Evolutionary conservation across 2,888 invertebrate species (phyloP).

Genomic region (Isoperla grammatica): DNA sequence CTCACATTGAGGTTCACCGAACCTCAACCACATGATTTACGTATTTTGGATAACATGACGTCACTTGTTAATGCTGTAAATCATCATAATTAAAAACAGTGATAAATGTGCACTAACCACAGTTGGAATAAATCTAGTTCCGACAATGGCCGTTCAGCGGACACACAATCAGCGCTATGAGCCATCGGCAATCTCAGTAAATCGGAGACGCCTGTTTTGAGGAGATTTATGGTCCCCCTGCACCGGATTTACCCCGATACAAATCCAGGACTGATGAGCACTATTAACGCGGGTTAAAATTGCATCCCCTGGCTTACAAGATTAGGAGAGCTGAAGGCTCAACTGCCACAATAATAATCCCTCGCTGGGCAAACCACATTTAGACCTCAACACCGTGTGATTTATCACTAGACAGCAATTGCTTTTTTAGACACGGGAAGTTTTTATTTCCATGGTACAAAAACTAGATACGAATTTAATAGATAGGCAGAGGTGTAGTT

Average conservation of each 20-base stretch:
- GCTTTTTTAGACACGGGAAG: neutral
- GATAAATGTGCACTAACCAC: too few species aligned
- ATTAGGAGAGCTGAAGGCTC: slow-evolving; percentile 9
- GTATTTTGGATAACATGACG: too few species aligned
- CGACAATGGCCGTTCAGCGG: too few species aligned
- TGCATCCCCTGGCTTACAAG: slow-evolving; percentile 12
- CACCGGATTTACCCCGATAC: slow-evolving; percentile 16
- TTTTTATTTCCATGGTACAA: neutral
- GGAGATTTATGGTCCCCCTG: slow-evolving; percentile 9
- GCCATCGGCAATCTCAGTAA: too few species aligned
- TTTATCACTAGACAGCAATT: neutral
- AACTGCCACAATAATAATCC: slow-evolving; percentile 19
- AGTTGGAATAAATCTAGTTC: too few species aligned
- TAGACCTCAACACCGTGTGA: slow-evolving; percentile 5
- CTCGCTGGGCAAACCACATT: slow-evolving; percentile 1
- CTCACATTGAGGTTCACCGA: too few species aligned
- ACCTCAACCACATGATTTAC: too few species aligned
- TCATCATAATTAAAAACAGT: too few species aligned
- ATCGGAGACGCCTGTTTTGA: neutral
- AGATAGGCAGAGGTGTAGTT: too few species aligned
- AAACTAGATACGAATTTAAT: neutral
- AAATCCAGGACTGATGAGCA: slow-evolving; percentile 25
- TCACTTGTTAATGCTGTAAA: too few species aligned
- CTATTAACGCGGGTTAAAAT: slow-evolving; percentile 22
- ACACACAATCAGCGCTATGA: too few species aligned